Evolutionary conservation across 2,888 invertebrate genomes (phyloP).

Genomic region (Galeopsomyia nigrocyanea): DNA sequence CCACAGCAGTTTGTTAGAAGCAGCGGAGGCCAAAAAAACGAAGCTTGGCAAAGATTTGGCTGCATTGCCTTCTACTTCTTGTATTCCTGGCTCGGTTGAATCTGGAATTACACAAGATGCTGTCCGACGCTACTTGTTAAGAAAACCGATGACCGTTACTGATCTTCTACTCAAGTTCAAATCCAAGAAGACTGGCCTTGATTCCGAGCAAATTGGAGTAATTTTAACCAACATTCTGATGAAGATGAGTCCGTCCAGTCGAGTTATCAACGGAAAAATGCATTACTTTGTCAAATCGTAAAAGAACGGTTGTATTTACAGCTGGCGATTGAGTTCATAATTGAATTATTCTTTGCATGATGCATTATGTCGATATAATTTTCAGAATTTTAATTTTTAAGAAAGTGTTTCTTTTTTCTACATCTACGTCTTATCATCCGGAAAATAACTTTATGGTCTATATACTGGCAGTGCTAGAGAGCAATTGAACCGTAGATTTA

Average conservation of each 20-base stretch:
- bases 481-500: too few species aligned
- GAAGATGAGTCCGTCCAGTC: slow-evolving; percentile 92
- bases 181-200: slow-evolving; percentile 91
- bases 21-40: slow-evolving; percentile 71
- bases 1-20: slow-evolving; percentile 67
- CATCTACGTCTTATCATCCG: too few species aligned
- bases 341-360: too few species aligned
- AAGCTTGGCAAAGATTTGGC: slow-evolving; percentile 70
- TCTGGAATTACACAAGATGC: slow-evolving; percentile 95
- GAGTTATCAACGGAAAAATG: slow-evolving; percentile 94
- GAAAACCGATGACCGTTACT: slow-evolving; percentile 98
- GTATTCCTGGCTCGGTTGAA: slow-evolving; percentile 76
- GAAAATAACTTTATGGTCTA: too few species aligned
- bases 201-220: slow-evolving; percentile 91
- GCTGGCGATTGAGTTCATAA: too few species aligned
- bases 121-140: slow-evolving; percentile 91
- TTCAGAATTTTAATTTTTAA: too few species aligned
- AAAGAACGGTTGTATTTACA: too few species aligned
- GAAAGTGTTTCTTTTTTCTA: too few species aligned
- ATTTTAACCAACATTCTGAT: slow-evolving; percentile 96
- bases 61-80: slow-evolving; percentile 64
- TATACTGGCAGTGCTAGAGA: too few species aligned
- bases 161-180: slow-evolving; percentile 96
- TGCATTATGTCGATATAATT: too few species aligned
- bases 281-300: slow-evolving; percentile 92